These are phyloP conservation scores for Calephelis virginiensis DNA, from an alignment of 1,140 invertebrate genomes.

Conservation along the genomic window DNA sequence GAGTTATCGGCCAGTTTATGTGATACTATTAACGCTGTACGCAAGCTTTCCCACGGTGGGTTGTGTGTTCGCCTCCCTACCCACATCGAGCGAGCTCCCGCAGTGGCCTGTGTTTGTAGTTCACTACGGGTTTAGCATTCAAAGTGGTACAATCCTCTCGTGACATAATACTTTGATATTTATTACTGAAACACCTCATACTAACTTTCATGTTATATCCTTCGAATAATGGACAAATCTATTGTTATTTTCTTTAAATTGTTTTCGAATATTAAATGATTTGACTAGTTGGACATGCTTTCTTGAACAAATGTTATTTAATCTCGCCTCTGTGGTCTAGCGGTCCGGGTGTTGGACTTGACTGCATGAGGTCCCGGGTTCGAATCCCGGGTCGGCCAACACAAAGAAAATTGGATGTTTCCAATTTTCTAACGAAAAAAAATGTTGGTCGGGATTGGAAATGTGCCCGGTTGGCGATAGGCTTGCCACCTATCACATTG, in stretches of 20 bases:
- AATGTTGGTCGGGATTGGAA: too few relatives aligned
- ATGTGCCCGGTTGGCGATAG: too few relatives aligned
- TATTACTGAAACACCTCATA: conserved; percentile 65
- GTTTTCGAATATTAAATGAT: not conserved
- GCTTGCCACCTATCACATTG: too few relatives aligned
- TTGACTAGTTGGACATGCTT: too few relatives aligned
- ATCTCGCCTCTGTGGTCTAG: too few relatives aligned
- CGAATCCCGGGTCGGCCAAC: too few relatives aligned
- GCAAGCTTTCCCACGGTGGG: conserved; percentile 66
- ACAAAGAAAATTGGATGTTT: too few relatives aligned
- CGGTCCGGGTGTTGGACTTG: too few relatives aligned
- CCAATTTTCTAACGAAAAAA: too few relatives aligned
- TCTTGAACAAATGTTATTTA: too few relatives aligned
- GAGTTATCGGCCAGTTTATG: conserved; percentile 5
- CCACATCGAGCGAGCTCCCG: conserved; percentile 42
- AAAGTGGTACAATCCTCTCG: conserved; percentile 62
- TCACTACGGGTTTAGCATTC: conserved; percentile 71
- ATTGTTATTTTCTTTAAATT: not conserved
- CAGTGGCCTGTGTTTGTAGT: conserved; percentile 61
- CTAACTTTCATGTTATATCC: conserved; percentile 25
- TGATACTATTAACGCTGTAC: conserved; percentile 31
- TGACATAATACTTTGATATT: conserved; percentile 72
- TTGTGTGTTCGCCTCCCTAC: conserved; percentile 46
- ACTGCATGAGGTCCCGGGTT: too few relatives aligned
- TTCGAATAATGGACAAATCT: conserved; percentile 23